These are phyloP conservation scores for Pseudochirops corinnae DNA, from an alignment of 2,797 vertebrate species.

Conservation along the genomic window DNA sequence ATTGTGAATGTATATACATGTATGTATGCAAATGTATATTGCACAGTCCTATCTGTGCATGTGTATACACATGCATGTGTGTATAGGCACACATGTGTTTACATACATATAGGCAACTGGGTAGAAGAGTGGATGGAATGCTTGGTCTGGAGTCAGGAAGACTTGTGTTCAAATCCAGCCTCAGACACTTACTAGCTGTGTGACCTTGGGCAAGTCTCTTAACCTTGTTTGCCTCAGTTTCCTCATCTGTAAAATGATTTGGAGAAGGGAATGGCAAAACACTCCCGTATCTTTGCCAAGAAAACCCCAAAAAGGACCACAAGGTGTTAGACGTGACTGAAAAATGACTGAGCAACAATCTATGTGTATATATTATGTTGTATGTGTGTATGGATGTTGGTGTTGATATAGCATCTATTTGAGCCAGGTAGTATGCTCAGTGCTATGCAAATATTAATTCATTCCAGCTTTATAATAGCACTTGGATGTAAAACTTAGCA, in stretches of 20 bases:
- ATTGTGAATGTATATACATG: too few relatives aligned
- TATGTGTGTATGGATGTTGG: background rate
- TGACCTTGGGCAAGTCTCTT: background rate
- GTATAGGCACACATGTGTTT: too few relatives aligned
- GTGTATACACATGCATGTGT: too few relatives aligned
- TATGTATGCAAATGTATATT: too few relatives aligned
- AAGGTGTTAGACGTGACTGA: background rate
- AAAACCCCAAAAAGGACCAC: background rate
- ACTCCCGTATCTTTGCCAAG: background rate
- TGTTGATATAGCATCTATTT: background rate
- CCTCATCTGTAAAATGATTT: background rate
- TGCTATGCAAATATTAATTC: background rate
- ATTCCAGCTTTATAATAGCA: background rate
- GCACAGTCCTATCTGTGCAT: too few relatives aligned
- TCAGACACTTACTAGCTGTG: background rate
- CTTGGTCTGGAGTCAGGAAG: background rate
- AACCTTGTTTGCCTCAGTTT: background rate
- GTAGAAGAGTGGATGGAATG: too few relatives aligned
- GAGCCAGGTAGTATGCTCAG: background rate
- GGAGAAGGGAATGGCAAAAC: background rate
- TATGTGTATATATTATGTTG: background rate
- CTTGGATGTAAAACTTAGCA: background rate
- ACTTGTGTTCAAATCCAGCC: background rate
- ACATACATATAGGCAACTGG: too few relatives aligned
- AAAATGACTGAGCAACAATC: background rate